Conservation (phyloP, 2,888 invertebrate genomes). For the Tolmerus cingulatus region DNA sequence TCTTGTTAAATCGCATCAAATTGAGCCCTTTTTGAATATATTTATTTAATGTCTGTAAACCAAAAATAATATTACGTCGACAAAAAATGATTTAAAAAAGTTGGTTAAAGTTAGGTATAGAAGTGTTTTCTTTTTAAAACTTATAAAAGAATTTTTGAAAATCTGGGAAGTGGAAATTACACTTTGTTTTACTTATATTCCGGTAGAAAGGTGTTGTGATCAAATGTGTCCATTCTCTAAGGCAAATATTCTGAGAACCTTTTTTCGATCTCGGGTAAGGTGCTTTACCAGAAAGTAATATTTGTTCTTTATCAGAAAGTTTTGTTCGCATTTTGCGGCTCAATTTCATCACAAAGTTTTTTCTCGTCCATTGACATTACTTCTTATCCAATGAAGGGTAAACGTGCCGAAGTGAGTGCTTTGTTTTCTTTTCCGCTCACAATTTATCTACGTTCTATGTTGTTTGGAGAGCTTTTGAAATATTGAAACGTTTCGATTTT, state of each 20-base stretch:
- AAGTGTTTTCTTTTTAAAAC: too few relatives aligned
- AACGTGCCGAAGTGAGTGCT: not conserved
- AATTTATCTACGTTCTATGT: not conserved
- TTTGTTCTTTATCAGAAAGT: not conserved
- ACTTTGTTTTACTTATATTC: not conserved
- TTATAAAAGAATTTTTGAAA: too few relatives aligned
- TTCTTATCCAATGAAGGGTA: not conserved
- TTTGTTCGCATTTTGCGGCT: not conserved
- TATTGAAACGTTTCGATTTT: constrained; percentile 19
- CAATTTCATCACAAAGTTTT: not conserved
- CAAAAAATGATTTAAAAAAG: too few relatives aligned
- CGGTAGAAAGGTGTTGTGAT: not conserved
- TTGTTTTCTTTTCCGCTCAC: not conserved
- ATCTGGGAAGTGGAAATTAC: too few relatives aligned
- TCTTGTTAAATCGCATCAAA: too few relatives aligned
- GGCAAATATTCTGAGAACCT: not conserved
- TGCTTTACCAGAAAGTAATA: not conserved
- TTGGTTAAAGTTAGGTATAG: too few relatives aligned
- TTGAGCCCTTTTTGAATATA: too few relatives aligned
- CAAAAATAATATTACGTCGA: too few relatives aligned
- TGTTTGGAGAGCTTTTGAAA: constrained; percentile 25
- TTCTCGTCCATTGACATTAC: not conserved
- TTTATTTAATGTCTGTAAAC: too few relatives aligned
- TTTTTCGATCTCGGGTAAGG: not conserved
- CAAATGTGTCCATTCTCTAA: not conserved